Conservation (phyloP, 2,113 vertebrate species). For the Aegithalos caudatus region DNA sequence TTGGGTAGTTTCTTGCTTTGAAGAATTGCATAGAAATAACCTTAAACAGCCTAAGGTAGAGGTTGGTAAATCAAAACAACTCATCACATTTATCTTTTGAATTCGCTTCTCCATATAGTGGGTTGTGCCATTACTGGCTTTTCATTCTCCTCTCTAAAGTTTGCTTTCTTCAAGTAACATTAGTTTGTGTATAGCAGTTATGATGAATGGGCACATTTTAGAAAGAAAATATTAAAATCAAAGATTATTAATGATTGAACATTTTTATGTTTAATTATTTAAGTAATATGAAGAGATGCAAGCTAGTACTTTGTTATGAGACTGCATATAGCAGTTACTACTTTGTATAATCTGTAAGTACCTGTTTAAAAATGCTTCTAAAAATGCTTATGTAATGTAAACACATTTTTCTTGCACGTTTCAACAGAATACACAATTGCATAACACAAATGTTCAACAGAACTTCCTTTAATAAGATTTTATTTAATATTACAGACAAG, state of each 20-base stretch:
- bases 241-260: conserved; percentile 81
- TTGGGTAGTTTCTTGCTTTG: conserved; percentile 78
- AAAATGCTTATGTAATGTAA: conserved; percentile 93
- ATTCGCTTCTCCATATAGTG: conserved; percentile 18
- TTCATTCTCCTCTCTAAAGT: conserved; percentile 64
- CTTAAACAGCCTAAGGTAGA: conserved; percentile 68
- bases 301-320: conserved; percentile 80
- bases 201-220: conserved; percentile 73
- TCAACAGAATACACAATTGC: conserved; percentile 82
- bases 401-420: conserved; percentile 99
- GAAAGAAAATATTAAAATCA: conserved; percentile 75
- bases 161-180: conserved; percentile 60
- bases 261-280: conserved; percentile 83
- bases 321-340: conserved; percentile 81
- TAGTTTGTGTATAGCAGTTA: conserved; percentile 69
- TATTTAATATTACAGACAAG: conserved; percentile 69
- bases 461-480: conserved; percentile 51
- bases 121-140: conserved; percentile 35
- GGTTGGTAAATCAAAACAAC: conserved; percentile 63
- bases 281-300: conserved; percentile 71
- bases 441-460: conserved; percentile 65
- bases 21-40: conserved; percentile 70
- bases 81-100: conserved; percentile 46
- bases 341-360: conserved; percentile 97
- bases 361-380: conserved; percentile 93